phyloP scores from a whole-genome alignment of 2,888 invertebrate species.

The Tipula unca region DNA sequence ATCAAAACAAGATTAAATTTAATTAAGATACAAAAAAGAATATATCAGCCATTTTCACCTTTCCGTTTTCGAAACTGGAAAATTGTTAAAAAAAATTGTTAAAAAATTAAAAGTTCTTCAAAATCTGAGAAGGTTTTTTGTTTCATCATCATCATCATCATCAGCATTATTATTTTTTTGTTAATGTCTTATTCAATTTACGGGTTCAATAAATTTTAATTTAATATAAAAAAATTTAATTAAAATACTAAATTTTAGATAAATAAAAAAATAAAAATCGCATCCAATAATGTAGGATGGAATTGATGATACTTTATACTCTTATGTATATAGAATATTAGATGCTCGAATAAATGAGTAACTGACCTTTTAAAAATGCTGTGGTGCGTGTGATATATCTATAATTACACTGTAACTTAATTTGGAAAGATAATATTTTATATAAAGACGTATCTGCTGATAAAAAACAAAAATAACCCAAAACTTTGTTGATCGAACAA shows the following conservation, averaged over 20 bases:
- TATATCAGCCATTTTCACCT: not conserved
- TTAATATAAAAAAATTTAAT: slow-evolving; percentile 3
- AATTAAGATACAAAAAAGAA: not conserved
- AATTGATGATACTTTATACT: not conserved
- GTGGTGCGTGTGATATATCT: not conserved
- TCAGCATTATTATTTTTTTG: not conserved
- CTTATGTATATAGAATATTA: not conserved
- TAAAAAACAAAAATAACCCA: not conserved
- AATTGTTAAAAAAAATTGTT: not conserved
- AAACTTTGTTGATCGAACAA: not conserved
- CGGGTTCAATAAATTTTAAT: not conserved
- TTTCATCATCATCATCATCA: not conserved
- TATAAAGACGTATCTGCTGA: not conserved
- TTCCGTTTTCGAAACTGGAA: not conserved
- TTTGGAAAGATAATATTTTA: not conserved
- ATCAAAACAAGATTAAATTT: not conserved
- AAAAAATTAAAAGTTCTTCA: not conserved
- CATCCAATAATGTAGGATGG: not conserved
- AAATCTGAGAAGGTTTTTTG: not conserved
- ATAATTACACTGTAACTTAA: not conserved
- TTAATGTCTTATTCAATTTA: not conserved
- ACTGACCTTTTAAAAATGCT: not conserved
- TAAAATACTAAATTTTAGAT: not conserved
- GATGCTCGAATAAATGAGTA: not conserved
- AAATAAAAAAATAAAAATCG: not conserved